Evolutionary conservation across 2,113 vertebrate species (phyloP).

Genomic region (Melanerpes aurifrons): DNA sequence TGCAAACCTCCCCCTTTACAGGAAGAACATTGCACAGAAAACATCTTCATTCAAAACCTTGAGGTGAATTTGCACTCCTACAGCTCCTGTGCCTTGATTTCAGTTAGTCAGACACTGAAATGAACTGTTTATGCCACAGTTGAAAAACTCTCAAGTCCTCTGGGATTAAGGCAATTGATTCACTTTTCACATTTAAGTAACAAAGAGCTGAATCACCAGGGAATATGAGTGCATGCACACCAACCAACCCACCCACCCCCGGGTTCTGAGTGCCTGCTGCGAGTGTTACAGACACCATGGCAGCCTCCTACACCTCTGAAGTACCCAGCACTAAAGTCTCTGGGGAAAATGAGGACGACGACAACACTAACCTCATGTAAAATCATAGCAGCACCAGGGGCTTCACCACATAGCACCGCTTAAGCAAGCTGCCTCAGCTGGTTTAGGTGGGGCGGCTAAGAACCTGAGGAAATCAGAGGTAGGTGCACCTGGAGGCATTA

Average conservation of each 20-base stretch:
- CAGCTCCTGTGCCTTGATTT: background rate
- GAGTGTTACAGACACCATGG: fast-evolving
- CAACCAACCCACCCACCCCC: background rate
- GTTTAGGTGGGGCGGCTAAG: fast-evolving
- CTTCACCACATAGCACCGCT: fast-evolving
- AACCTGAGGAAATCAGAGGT: background rate
- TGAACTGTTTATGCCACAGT: background rate
- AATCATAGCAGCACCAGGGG: fast-evolving
- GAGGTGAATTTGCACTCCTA: background rate
- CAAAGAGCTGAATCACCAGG: background rate
- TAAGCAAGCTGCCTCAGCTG: fast-evolving
- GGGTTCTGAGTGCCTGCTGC: fast-evolving
- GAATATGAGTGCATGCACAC: fast-evolving
- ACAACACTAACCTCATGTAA: fast-evolving
- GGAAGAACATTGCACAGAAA: background rate
- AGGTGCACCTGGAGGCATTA: fast-evolving
- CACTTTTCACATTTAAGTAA: background rate
- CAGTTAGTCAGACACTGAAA: background rate
- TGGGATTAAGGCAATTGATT: background rate
- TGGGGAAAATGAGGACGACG: background rate
- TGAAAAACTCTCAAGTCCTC: background rate
- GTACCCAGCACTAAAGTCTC: background rate
- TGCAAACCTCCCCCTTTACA: background rate
- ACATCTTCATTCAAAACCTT: fast-evolving
- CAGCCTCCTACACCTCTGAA: fast-evolving